phyloP scores from a whole-genome alignment of 2,113 vertebrate genomes.

The Atractosteus spatula region DNA sequence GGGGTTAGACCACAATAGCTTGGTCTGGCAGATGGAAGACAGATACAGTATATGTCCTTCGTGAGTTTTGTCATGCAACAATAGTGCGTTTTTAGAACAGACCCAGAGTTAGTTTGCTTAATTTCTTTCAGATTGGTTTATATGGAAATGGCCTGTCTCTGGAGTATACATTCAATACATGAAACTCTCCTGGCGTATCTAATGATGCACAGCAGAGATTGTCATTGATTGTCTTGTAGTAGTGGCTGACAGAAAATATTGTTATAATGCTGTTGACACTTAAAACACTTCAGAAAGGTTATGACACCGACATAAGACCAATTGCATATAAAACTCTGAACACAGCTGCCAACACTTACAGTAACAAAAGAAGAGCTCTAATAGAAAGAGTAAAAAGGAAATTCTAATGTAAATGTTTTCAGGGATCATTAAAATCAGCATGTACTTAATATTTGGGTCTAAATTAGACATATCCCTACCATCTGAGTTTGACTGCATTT shows the following conservation, averaged over 20 bases:
- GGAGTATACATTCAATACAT: conserved; percentile 1
- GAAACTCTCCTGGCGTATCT: neutral
- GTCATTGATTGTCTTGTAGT: neutral
- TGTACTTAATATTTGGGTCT: too few species aligned
- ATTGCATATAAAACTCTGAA: too few species aligned
- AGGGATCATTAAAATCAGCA: too few species aligned
- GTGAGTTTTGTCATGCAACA: neutral
- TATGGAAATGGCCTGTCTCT: conserved; percentile 15
- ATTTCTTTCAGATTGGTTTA: conserved; percentile 8
- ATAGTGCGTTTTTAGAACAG: conserved; percentile 1
- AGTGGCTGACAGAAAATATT: neutral
- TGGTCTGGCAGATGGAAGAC: neutral
- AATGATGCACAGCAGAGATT: neutral
- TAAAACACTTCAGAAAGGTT: too few species aligned
- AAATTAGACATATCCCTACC: too few species aligned
- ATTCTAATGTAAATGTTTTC: too few species aligned
- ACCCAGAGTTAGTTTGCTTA: conserved; percentile 15
- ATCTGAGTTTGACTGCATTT: too few species aligned
- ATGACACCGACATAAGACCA: too few species aligned
- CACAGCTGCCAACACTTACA: too few species aligned
- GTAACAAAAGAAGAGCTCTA: too few species aligned
- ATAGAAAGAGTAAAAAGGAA: too few species aligned
- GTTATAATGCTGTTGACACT: too few species aligned
- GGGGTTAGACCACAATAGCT: conserved; percentile 6
- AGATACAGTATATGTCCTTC: neutral